A percentile compares a stretch with the other conserved stretches of the same genome.
These are phyloP conservation scores for Emydura subglobosa DNA, from an alignment of 2,113 vertebrate species.

Conservation along the genomic window DNA sequence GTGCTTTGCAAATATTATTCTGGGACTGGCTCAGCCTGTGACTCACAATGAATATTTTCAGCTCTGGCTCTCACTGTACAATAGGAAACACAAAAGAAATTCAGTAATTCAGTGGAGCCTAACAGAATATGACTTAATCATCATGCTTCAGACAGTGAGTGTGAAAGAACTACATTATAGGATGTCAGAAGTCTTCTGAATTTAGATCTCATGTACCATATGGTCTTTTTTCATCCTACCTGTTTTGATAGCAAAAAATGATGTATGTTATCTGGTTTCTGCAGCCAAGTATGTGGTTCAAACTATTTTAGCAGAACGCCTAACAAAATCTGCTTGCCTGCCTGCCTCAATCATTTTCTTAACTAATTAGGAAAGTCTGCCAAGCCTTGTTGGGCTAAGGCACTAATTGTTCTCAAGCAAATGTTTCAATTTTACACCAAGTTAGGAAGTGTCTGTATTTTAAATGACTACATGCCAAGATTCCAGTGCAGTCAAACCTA, in stretches of 20 bases:
- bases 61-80: constrained; percentile 36
- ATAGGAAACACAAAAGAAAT: constrained; percentile 53
- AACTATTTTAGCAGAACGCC: constrained; percentile 68
- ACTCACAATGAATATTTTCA: constrained; percentile 49
- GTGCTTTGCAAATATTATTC: constrained; percentile 59
- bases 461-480: constrained; percentile 54
- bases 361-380: constrained; percentile 76
- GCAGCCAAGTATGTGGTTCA: constrained; percentile 67
- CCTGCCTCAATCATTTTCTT: constrained; percentile 67
- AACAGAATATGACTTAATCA: not conserved
- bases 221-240: constrained; percentile 51
- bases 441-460: constrained; percentile 61
- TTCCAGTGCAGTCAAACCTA: constrained; percentile 37
- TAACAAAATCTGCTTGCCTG: constrained; percentile 64
- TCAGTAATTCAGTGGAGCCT: constrained; percentile 17
- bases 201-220: constrained; percentile 33
- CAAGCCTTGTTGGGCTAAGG: constrained; percentile 68
- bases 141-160: not conserved
- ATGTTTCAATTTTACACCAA: constrained; percentile 64
- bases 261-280: constrained; percentile 55
- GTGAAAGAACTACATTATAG: not conserved
- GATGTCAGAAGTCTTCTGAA: constrained; percentile 28
- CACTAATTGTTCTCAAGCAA: constrained; percentile 73
- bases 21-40: constrained; percentile 49
- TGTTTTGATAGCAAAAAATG: constrained; percentile 66